Percentiles rank a stretch among this genome's conserved stretches.
phyloP scores from a whole-genome alignment of 1,140 invertebrate genomes.

The Batillaria attramentaria region DNA sequence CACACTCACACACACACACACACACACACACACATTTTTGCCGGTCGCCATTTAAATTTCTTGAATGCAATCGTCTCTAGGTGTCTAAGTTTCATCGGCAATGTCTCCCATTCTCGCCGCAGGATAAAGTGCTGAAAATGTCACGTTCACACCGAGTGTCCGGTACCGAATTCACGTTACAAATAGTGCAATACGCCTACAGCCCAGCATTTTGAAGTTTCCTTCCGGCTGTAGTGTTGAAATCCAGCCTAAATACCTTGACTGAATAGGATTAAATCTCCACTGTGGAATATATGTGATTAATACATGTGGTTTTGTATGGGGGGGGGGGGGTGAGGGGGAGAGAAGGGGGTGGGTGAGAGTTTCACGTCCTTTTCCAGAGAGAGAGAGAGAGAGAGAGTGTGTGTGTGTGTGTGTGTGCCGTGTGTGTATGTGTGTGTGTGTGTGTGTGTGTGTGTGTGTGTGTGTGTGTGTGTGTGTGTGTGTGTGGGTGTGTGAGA shows the following conservation, averaged over 20 bases:
- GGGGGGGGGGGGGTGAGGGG: neutral
- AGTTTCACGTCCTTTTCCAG: neutral
- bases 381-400: neutral
- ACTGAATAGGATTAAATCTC: neutral
- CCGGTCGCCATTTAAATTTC: too few species aligned
- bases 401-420: neutral
- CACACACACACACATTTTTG: neutral
- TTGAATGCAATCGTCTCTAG: neutral
- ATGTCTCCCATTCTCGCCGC: neutral
- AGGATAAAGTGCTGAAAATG: neutral
- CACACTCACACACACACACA: constrained; percentile 19
- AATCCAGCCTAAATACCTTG: too few species aligned
- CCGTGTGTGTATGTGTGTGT: neutral
- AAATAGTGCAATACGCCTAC: neutral
- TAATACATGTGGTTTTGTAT: neutral
- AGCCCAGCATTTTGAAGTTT: too few species aligned
- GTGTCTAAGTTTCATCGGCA: neutral
- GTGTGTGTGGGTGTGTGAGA: constrained; percentile 10
- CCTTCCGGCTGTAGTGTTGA: too few species aligned
- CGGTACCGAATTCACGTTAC: neutral
- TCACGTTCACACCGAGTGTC: neutral
- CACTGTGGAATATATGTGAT: neutral
- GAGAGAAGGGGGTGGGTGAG: neutral
- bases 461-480: constrained; percentile 20
- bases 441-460: constrained; percentile 20